Base-by-base conservation (phyloP, 2,888 invertebrate species). In the Strigamia crassipes region DNA sequence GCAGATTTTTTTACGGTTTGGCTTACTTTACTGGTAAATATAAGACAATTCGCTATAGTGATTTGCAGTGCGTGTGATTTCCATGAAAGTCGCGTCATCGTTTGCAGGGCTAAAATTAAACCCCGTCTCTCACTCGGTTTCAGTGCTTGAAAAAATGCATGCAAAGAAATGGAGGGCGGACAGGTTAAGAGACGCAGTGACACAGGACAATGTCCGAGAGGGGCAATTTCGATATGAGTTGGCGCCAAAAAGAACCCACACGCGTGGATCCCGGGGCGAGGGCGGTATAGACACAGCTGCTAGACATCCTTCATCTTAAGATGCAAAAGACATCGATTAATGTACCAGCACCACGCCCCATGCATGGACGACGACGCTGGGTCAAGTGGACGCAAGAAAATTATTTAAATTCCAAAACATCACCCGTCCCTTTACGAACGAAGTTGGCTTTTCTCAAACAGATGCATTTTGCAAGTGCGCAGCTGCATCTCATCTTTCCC, bases 401-500 rank as follows among this genome's bases (percentile, higher is more conserved):
- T 73, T 73, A 56, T 73, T 73, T 27, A 73, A 31, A 73, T 73
- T 31, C 23, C 73, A 31, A 23, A 31, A 73, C 73, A 31, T 10
- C 73, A 73, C 31, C 73, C 73, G 4, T 13, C 31, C 31, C 31
- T 73, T n/a, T 12, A 2, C 23, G 21, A 31, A 23, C 31, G 9
- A 13, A 27, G 27, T 73, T 73, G 73, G 73, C 73, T 12, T 73
- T 73, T 27, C 73, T 23, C 27, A 27, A 73, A 73, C 73, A 73
- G 73, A 73, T 73, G 73, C 73, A 73, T 73, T 73, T 73, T 73
- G 56, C 31, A 15, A 73, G 27, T 73, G 73, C 73, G 73, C 73
- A 73, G 73, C 73, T 73, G 73, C 73, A 73, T 73, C 73, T 73
- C 73, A 73, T 73, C 73, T 73, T 73, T 73, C 73, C 73, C 73